Conservation (phyloP, 2,797 vertebrate species). For the Euphonia xanthogaster region DNA sequence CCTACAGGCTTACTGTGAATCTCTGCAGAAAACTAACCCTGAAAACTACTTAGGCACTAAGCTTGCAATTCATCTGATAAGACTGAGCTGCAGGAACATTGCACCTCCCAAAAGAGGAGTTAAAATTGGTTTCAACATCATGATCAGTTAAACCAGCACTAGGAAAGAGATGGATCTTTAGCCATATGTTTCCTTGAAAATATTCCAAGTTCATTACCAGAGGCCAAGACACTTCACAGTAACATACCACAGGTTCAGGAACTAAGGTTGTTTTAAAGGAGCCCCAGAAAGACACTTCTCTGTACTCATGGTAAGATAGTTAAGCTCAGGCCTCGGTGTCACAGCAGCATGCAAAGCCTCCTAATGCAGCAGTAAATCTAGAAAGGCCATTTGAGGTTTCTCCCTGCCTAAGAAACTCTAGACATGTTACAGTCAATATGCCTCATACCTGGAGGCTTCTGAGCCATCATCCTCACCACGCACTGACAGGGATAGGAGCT, state of each 20-base stretch:
- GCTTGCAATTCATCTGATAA: not conserved
- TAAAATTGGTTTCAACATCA: not conserved
- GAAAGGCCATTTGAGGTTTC: not conserved
- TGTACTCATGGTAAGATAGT: not conserved
- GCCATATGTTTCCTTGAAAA: not conserved
- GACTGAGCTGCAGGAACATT: not conserved
- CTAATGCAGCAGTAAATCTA: not conserved
- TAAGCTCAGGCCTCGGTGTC: not conserved
- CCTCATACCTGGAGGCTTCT: not conserved
- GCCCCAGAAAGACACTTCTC: not conserved
- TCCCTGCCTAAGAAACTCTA: not conserved
- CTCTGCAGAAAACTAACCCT: not conserved
- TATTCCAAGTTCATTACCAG: not conserved
- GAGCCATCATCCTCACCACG: not conserved
- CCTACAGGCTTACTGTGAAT: not conserved
- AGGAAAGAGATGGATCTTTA: not conserved
- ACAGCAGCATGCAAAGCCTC: not conserved
- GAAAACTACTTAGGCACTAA: not conserved
- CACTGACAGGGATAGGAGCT: not conserved
- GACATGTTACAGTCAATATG: not conserved
- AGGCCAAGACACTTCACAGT: not conserved
- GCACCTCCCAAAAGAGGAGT: not conserved
- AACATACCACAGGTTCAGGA: not conserved
- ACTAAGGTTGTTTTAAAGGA: not conserved
- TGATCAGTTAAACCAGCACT: not conserved